Base-by-base conservation (phyloP, 2,888 invertebrate genomes). In the Lapara coniferarum region DNA sequence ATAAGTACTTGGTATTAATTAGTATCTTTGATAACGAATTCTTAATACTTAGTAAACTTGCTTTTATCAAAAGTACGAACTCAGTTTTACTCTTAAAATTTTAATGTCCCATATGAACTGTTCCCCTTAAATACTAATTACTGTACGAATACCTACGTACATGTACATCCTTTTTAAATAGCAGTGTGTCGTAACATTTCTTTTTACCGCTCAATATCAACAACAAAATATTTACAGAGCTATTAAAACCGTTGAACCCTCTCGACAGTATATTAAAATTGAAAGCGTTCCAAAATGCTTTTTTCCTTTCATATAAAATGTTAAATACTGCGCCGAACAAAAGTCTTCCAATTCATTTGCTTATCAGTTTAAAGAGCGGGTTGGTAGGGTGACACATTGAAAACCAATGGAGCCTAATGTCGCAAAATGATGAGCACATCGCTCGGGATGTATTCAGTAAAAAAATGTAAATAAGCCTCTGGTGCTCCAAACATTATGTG, bases 321-420 rank as follows among this genome's bases (percentile, higher is more conserved):
- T 83, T 83, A 85, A 87, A 89, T 86, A 84, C 83, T 79, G 76
- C 73, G 75, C 70, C 81, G 79, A 79, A 86, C 85, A 90, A 92
- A 89, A 82, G 85, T 78, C 85, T 92, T 92, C 92, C 93, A 92
- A 92, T 91, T 93, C 92, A 92, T 92, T 92, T 91, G 89, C 89
- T 91, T 92, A 92, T 92, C 92, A 91, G 84, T 91, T 90, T 90
- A 89, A 90, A 89, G 87, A 87, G 87, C 85, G 85, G 86, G 88
- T 86, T 86, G 63, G 84, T 82, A 81, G 84, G 84, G 82, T 84
- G 82, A 85, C 84, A 88, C 89, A 92, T 93, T 93, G 88, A 91
- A 86, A 90, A 82, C 87, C 92, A 92, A 89, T 90, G 89, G 84
- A 90, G 93, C 92, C 87, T 90, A 89, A 92, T 90, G 91, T 92